These are phyloP conservation scores for Rhinogobius similis DNA, from an alignment of 2,113 vertebrate genomes.

Conservation along the genomic window DNA sequence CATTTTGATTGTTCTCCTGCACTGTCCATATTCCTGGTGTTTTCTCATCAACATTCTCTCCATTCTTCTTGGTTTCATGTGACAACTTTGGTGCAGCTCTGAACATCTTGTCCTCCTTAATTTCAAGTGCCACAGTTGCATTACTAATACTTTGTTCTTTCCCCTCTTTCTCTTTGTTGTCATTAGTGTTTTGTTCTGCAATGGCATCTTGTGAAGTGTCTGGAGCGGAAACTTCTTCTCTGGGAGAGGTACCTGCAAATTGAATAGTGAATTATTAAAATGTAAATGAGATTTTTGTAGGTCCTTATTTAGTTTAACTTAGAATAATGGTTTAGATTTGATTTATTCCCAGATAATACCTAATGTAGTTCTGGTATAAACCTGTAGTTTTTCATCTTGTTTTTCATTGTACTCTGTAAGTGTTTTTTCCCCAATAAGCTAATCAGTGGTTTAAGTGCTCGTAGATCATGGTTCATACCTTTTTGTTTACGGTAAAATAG, in stretches of 20 bases:
- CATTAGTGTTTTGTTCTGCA: not conserved
- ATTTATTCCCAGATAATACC: no score
- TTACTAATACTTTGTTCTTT: not conserved
- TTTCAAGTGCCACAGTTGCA: not conserved
- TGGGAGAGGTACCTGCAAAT: not conserved
- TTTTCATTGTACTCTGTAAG: no score
- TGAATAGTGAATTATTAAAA: not conserved
- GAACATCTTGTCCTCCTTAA: not conserved
- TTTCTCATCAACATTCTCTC: not conserved
- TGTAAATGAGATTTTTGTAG: not conserved
- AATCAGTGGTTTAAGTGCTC: not conserved
- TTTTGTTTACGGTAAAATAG: slow-evolving; percentile 62
- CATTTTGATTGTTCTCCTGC: not conserved
- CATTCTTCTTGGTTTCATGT: not conserved
- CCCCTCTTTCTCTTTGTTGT: not conserved
- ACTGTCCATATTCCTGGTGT: not conserved
- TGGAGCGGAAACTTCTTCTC: not conserved
- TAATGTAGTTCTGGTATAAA: no score
- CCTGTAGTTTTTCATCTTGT: no score
- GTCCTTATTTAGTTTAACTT: no score
- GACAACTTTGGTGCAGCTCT: not conserved
- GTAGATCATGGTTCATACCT: slow-evolving; percentile 22
- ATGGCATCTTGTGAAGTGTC: not conserved
- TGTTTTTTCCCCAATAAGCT: no score
- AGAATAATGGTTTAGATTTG: no score